Conservation (phyloP, 35 echinoderm and acorn worm species). For the Patiria miniata region DNA sequence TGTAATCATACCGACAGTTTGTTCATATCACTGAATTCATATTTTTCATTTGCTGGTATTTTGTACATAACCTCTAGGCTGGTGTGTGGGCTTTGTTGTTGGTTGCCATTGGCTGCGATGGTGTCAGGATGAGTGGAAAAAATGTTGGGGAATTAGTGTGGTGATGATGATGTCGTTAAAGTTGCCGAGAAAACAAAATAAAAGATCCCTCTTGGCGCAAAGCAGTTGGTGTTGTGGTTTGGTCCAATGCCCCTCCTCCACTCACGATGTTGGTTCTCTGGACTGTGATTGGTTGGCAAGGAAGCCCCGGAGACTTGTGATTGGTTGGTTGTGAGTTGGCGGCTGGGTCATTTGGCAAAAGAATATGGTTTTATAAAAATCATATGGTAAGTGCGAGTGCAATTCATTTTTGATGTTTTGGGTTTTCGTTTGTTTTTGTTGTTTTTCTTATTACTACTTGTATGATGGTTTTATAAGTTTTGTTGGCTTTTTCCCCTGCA, state of each 20-base stretch:
- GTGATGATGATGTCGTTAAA: neutral
- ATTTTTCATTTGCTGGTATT: conserved; percentile 23
- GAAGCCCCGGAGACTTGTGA: neutral
- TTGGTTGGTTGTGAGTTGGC: conserved; percentile 23
- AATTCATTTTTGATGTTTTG: conserved; percentile 7
- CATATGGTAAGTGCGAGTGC: neutral
- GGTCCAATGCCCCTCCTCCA: neutral
- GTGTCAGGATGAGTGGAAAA: neutral
- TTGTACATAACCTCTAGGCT: conserved; percentile 19
- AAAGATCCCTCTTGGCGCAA: neutral
- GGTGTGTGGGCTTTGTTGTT: conserved; percentile 24
- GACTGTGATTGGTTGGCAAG: conserved; percentile 20
- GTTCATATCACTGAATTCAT: no score
- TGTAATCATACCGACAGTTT: no score
- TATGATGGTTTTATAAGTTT: no score
- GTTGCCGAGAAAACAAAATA: neutral
- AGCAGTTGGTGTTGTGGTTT: neutral
- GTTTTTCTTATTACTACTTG: neutral
- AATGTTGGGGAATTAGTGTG: neutral
- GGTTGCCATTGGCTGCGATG: neutral
- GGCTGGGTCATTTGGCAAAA: neutral
- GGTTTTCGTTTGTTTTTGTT: neutral
- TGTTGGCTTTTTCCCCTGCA: no score
- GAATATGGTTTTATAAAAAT: neutral
- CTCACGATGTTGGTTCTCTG: neutral